phyloP scores from a whole-genome alignment of 2,888 invertebrate species.

The Orthosia gracilis region DNA sequence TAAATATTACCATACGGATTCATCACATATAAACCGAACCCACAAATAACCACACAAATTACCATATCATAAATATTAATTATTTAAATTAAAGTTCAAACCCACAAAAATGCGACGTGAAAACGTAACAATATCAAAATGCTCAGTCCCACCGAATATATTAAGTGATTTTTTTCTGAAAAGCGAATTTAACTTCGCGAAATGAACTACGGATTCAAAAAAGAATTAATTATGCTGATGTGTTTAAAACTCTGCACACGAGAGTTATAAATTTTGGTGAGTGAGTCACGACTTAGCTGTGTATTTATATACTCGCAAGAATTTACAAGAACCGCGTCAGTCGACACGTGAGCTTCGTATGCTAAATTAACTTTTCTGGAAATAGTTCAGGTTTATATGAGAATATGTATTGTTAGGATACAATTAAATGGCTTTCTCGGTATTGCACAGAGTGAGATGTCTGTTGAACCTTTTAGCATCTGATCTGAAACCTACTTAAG shows the following conservation, averaged over 20 bases:
- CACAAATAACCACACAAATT: slow-evolving; percentile 23
- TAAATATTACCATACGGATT: slow-evolving; percentile 2
- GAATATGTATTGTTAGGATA: background rate
- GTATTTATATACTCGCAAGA: slow-evolving; percentile 76
- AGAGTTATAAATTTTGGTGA: slow-evolving; percentile 79
- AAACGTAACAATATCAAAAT: slow-evolving; percentile 59
- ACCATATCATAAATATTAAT: slow-evolving; percentile 42
- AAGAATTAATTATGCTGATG: slow-evolving; percentile 82
- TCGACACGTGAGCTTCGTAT: slow-evolving; percentile 68
- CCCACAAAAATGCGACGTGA: slow-evolving; percentile 33
- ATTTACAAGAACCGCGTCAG: slow-evolving; percentile 71
- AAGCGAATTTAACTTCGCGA: slow-evolving; percentile 69
- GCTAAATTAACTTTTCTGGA: slow-evolving; percentile 67
- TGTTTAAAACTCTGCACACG: slow-evolving; percentile 81
- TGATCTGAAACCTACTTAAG: no score
- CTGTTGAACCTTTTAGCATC: background rate
- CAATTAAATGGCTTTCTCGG: background rate
- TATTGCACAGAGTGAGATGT: background rate
- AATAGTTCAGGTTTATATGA: slow-evolving; percentile 23
- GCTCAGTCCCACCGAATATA: slow-evolving; percentile 51
- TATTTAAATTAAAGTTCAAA: slow-evolving; percentile 41
- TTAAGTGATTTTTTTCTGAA: slow-evolving; percentile 55
- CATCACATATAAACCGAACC: background rate
- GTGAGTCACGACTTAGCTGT: slow-evolving; percentile 74
- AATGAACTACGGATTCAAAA: slow-evolving; percentile 77